phyloP scores from a whole-genome alignment of 2,888 invertebrate species.

The Nudaria mundana region DNA sequence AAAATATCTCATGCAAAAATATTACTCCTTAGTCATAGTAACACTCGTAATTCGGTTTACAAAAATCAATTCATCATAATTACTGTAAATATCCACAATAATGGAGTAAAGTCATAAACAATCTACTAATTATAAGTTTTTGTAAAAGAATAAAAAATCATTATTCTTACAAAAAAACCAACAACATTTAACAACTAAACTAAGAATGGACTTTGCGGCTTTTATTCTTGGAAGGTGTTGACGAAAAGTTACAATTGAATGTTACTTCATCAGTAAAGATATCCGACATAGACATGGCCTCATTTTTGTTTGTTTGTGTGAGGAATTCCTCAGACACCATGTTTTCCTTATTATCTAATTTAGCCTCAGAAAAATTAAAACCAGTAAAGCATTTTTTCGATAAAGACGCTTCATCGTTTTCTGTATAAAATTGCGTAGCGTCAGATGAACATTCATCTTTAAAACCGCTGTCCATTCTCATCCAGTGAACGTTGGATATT shows the following conservation, averaged over 20 bases:
- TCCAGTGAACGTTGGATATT: constrained; percentile 72
- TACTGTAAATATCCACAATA: constrained; percentile 56
- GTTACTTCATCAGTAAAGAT: constrained; percentile 70
- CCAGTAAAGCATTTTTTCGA: constrained; percentile 42
- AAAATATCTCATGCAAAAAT: constrained; percentile 56
- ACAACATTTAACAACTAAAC: constrained; percentile 13
- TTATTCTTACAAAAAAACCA: constrained; percentile 23
- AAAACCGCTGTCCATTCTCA: constrained; percentile 73
- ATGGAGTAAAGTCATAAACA: constrained; percentile 53
- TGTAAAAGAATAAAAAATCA: constrained; percentile 64
- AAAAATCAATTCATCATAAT: constrained; percentile 44
- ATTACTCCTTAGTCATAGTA: constrained; percentile 30
- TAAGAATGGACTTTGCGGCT: constrained; percentile 54
- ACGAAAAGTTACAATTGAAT: constrained; percentile 72
- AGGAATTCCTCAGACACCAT: constrained; percentile 48
- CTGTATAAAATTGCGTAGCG: constrained; percentile 58
- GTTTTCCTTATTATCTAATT: constrained; percentile 63
- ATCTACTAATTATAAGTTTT: constrained; percentile 29
- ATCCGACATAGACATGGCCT: constrained; percentile 71
- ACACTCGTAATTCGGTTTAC: constrained; percentile 17
- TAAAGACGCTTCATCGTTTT: constrained; percentile 35
- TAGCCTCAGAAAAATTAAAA: constrained; percentile 53
- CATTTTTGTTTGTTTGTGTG: constrained; percentile 52
- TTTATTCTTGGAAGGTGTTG: constrained; percentile 74
- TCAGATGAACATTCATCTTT: constrained; percentile 71